A percentile compares a stretch with the other conserved stretches of the same genome.
These are phyloP conservation scores for Erinaceus europaeus DNA, from an alignment of 2,113 vertebrate species.

Conservation along the genomic window DNA sequence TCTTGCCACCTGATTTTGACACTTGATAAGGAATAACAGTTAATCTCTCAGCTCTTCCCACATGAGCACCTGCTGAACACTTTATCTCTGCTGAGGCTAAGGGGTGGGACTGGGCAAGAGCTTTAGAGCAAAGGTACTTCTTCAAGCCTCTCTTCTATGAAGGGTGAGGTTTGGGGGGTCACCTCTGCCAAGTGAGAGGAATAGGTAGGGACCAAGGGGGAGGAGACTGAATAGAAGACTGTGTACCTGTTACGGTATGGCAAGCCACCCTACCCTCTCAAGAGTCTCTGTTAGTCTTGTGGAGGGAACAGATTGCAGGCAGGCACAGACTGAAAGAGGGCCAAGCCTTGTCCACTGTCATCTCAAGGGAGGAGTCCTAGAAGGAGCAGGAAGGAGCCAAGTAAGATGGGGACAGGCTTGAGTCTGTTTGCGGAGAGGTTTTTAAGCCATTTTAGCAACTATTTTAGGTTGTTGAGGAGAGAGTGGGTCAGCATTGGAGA, in stretches of 20 bases:
- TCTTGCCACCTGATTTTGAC: neutral
- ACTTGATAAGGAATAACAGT: slow-evolving; percentile 42
- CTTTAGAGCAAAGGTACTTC: neutral
- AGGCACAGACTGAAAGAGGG: neutral
- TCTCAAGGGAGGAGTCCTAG: neutral
- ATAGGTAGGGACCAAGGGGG: neutral
- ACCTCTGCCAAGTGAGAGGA: neutral
- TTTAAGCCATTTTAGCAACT: neutral
- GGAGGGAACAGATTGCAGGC: neutral
- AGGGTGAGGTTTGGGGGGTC: neutral
- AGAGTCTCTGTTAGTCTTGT: too few relatives aligned
- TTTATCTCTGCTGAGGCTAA: neutral
- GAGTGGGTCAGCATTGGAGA: neutral
- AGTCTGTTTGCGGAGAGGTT: neutral
- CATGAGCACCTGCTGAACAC: too few relatives aligned
- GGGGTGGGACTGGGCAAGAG: neutral
- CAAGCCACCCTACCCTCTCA: neutral
- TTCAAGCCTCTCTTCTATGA: neutral
- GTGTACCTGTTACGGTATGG: neutral
- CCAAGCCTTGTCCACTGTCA: neutral
- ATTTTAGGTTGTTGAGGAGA: neutral
- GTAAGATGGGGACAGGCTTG: neutral
- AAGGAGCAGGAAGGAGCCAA: neutral
- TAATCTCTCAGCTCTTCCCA: slow-evolving; percentile 15
- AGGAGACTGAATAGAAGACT: too few relatives aligned